These are phyloP conservation scores for Willisornis vidua DNA, from an alignment of 2,113 vertebrate genomes.

Conservation along the genomic window DNA sequence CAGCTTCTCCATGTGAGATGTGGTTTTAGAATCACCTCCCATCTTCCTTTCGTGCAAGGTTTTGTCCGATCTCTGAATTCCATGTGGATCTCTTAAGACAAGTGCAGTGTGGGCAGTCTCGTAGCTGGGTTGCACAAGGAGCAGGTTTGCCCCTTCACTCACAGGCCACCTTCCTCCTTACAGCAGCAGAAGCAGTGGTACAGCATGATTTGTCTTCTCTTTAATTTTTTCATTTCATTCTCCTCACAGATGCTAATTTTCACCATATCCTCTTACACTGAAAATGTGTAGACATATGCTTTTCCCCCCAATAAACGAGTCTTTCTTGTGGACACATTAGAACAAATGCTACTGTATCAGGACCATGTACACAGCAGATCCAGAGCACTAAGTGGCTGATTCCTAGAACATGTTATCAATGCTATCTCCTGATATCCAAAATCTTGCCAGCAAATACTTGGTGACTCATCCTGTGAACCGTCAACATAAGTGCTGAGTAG, in stretches of 20 bases:
- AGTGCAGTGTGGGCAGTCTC: rapidly evolving
- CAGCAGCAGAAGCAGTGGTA: not conserved
- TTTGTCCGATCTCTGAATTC: not conserved
- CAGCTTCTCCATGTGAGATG: not conserved
- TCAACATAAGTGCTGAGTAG: not conserved
- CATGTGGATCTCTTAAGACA: not conserved
- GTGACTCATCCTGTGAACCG: not conserved
- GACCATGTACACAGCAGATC: not conserved
- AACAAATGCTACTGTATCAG: rapidly evolving
- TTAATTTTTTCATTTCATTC: not conserved
- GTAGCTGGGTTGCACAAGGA: rapidly evolving
- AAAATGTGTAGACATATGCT: not conserved
- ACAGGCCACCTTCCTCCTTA: not conserved
- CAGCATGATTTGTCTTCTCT: not conserved
- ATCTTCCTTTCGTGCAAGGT: not conserved
- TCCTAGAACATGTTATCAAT: not conserved
- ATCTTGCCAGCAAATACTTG: not conserved
- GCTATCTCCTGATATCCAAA: not conserved
- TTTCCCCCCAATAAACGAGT: rapidly evolving
- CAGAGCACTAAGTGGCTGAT: not conserved
- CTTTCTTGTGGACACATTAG: not conserved
- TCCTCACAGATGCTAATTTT: not conserved
- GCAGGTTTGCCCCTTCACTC: rapidly evolving
- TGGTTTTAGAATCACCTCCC: not conserved
- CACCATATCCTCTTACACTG: not conserved